Percentiles rank a stretch among this genome's conserved stretches.
Conservation (phyloP, 64 coral and sea anemone genomes). For the Anthopleura sola region DNA sequence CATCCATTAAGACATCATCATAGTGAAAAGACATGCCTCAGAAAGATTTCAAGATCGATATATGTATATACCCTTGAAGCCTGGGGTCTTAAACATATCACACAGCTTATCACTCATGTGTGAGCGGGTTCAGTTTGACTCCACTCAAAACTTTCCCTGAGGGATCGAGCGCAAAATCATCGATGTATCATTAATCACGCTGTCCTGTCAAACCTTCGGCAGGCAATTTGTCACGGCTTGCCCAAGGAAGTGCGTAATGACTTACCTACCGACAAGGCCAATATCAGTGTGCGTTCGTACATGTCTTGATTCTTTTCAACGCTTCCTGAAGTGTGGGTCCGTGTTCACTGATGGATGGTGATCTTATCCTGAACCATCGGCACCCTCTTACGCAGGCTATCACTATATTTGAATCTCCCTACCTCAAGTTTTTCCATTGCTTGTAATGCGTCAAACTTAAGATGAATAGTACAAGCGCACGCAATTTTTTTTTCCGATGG, state of each 20-base stretch:
- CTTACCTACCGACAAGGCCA: conserved; percentile 1
- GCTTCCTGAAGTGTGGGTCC: not conserved
- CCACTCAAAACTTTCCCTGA: not conserved
- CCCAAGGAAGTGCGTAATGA: conserved; percentile 3
- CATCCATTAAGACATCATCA: not conserved
- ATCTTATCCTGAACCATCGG: not conserved
- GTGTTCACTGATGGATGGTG: not conserved
- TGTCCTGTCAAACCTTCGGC: not conserved
- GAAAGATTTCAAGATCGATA: not conserved
- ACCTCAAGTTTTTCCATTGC: too few species aligned
- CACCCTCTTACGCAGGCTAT: not conserved
- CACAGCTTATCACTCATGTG: not conserved
- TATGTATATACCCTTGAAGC: not conserved
- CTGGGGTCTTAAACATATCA: not conserved
- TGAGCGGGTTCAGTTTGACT: not conserved
- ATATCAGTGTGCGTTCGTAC: not conserved
- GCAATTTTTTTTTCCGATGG: not conserved
- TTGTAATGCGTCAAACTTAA: not conserved
- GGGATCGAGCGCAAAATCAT: not conserved
- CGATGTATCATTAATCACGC: not conserved
- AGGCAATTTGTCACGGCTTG: conserved; percentile 8
- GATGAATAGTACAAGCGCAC: not conserved
- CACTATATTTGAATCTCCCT: not conserved
- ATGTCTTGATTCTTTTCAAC: not conserved
- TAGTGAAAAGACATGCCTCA: not conserved